Evolutionary conservation across 2,797 vertebrate genomes (phyloP), one percentile per base, ranked within the genome.

Genomic region (Gallirallus australis): DNA sequence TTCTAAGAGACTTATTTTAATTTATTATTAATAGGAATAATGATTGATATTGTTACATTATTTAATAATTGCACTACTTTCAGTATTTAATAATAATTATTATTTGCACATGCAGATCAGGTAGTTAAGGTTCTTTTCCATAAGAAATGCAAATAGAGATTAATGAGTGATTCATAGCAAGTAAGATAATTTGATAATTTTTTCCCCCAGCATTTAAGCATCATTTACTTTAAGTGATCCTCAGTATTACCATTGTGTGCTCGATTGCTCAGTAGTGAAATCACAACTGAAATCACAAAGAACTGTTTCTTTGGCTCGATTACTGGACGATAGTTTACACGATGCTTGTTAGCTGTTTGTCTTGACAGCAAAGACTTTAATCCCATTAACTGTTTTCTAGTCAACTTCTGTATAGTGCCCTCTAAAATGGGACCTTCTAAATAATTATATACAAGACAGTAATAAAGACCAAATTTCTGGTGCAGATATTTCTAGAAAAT

Each of bases 11-110:
- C 66, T 94, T 91, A 76, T 60, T 94, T 68, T 79, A 93, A 96
- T 96, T 83, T 90, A 94, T 96, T 97, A 94, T 95, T 95, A 95
- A 94, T 94, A 96, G 31, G 66, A 91, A 25, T 88, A 95, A 92
- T 96, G 90, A 95, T 94, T 94, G 80, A 96, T 94, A 96, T 91
- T 95, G 77, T 96, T 97, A 63, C 91, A 95, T 96, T 96, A 97
- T 94, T 95, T 94, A 96, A 96, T 93, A 97, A 96, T 96, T 94
- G 45, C 73, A 70, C 48, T 93, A 84, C 70, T 91, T 94, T 91
- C 45, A 93, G 65, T 91, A 94, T 96, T 94, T 96, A 93, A 94
- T 89, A 96, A 94, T 94, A 20, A 94, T 96, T 73, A 93, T 85
- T 96, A 95, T 96, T 96, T 96, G 82, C 77, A 94, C 96, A 94